Conservation (phyloP, 2,888 invertebrate genomes). For the Pandemis heparana region DNA sequence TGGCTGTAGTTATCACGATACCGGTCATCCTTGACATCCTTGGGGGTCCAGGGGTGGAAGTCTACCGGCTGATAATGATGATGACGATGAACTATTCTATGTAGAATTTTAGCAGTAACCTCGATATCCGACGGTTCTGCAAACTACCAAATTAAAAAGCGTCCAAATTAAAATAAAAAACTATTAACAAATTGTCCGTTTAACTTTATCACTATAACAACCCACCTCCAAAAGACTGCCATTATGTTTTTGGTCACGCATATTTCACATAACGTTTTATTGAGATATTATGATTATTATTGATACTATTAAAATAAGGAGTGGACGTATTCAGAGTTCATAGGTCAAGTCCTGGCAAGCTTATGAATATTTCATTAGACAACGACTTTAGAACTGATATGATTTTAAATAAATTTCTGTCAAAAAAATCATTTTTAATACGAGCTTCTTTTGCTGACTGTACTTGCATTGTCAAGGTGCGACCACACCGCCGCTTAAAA, state of each 20-base stretch:
- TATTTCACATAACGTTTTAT: constrained; percentile 25
- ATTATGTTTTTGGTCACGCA: constrained; percentile 27
- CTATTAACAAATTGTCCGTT: background rate
- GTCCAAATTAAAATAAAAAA: background rate
- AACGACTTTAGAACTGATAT: background rate
- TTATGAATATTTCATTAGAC: background rate
- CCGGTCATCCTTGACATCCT: too few species aligned
- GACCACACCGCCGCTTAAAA: too few species aligned
- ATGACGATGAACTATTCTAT: too few species aligned
- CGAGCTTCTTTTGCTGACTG: too few species aligned
- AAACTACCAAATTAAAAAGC: background rate
- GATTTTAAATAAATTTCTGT: background rate
- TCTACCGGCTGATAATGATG: too few species aligned
- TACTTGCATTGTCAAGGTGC: too few species aligned
- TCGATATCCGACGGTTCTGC: too few species aligned
- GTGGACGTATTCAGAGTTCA: constrained; percentile 10
- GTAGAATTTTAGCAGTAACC: too few species aligned
- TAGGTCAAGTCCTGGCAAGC: constrained; percentile 6
- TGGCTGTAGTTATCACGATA: too few species aligned
- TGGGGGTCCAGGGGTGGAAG: too few species aligned
- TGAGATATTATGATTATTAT: constrained; percentile 24
- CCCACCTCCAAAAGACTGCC: background rate
- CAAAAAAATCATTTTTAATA: background rate
- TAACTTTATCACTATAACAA: constrained; percentile 3
- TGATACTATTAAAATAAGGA: background rate